Evolutionary conservation across 2,888 invertebrate genomes (phyloP), one percentile per base, ranked within the genome.

Genomic region (Patella pellucida): DNA sequence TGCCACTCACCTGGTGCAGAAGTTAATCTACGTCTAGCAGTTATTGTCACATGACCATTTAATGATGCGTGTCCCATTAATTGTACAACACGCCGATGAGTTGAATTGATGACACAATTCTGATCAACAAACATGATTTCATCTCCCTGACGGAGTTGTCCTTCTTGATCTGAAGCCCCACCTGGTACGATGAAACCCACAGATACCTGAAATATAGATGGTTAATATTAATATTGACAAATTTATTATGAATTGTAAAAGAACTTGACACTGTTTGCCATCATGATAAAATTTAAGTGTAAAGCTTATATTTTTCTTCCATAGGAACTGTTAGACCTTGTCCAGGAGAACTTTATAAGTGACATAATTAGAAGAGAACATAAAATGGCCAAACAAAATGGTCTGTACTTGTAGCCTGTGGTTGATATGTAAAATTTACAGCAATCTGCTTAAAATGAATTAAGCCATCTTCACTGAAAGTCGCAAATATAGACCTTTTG

Each of bases 121-220:
- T 96, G 96, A 91, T 99, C 98, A 75, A 99, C 98, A 74, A 96
- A 96, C 73, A 98, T 94, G 78, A 99, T 96, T 90, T 99, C 95
- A 91, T 99, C 99, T 0, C 97, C 97, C 0, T 96, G 95, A 67
- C 95, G 94, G 74, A 99, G 94, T 67, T 97, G 93, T 0, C 97
- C 97, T 92, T 99, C 98, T 69, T 96, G 91, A 91, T 96, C 96
- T 2, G 97, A 99, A 2, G 98, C 96, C 3, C 99, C 99, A 41
- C 97, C 97, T 1, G 97, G 96, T 74, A 99, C 98, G 80, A 99
- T 97, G 90, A 97, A 96, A 2, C 99, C 98, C 51, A 99, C 97
- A 14, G 97, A 96, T 78, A 98, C 94, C 94, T 94, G 90, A 80
- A 87, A 84, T 72, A 79, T 68, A 71, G 67, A 73, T 72, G n/a